Evolutionary conservation across 2,113 vertebrate species (phyloP), one percentile per base, ranked within the genome.

Genomic region (Sylvilagus bachmani): DNA sequence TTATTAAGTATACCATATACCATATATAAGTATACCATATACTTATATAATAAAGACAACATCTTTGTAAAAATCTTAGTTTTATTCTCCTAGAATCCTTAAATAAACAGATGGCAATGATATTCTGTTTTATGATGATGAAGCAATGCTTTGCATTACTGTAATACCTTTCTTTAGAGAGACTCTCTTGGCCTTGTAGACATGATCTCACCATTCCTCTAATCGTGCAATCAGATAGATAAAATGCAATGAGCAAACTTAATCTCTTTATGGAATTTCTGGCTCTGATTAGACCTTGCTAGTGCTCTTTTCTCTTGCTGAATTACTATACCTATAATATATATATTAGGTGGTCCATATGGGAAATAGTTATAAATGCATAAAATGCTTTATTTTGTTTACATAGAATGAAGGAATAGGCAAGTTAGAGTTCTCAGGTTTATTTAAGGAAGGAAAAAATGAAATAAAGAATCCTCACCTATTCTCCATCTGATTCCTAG

Each of bases 201-300:
- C 92, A 91, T 96, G 97, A 97, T 77, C 96, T 96, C 93, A 95
- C 61, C 81, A 14, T 80, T 81, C 70, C 74, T 96, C 66, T 96
- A 86, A 95, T 83, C 93, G 85, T 92, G 36, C 85, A 82, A 71
- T 90, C 84, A 95, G 67, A 82, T 51, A 82, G 84, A 75, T 91
- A 88, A 87, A 87, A 82, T 73, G 38, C 71, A 55, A 62, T 92
- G 90, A 93, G 81, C 36, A 90, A 87, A 91, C 6, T 49, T 91
- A 94, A 61, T 87, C 25, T 73, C 80, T 67, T 81, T 38, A 16
- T 73, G 83, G 91, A 88, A 95, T 93, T 97, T 83, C 78, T 97
- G 93, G 49, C 85, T 90, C 71, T 33, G 55, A 36, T 82, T 78
- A 70, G 33, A 53, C 38, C 55, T 95, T 69, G 64, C 64, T 51